phyloP scores from a whole-genome alignment of 2,888 invertebrate genomes.

The Sericinus montela region DNA sequence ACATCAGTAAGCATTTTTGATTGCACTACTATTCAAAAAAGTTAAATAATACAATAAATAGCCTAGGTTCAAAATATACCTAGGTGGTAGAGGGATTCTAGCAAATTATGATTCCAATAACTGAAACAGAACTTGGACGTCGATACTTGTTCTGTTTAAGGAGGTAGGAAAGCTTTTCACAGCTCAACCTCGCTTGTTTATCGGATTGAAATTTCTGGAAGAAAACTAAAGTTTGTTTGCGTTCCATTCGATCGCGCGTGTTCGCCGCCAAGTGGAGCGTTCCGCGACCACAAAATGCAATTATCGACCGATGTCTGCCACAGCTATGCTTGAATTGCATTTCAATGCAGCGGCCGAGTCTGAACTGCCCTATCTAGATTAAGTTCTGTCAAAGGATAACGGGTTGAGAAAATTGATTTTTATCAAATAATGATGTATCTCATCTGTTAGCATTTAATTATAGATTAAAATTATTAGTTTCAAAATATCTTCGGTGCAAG shows the following conservation, averaged over 20 bases:
- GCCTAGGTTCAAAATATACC: neutral
- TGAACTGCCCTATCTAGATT: constrained; percentile 36
- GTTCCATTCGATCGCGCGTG: constrained; percentile 64
- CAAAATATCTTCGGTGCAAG: too few relatives aligned
- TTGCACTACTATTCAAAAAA: too few relatives aligned
- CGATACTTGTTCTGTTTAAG: constrained; percentile 23
- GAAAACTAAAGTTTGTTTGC: constrained; percentile 69
- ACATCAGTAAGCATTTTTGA: too few relatives aligned
- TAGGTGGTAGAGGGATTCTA: constrained; percentile 1
- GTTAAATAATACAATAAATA: neutral
- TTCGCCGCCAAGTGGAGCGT: constrained; percentile 55
- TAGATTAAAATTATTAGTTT: too few relatives aligned
- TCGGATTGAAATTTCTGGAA: constrained; percentile 55
- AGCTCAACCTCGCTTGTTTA: constrained; percentile 43
- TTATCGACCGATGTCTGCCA: constrained; percentile 71
- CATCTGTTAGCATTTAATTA: too few relatives aligned
- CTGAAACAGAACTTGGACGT: constrained; percentile 8
- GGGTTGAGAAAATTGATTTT: constrained; percentile 14
- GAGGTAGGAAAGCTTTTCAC: constrained; percentile 36
- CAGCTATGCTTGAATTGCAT: constrained; percentile 69
- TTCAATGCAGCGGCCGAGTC: constrained; percentile 53
- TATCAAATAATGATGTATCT: too few relatives aligned
- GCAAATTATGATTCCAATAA: constrained; percentile 14
- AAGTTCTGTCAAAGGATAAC: constrained; percentile 22
- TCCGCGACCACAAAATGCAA: constrained; percentile 74